Evolutionary conservation across 2,888 invertebrate species (phyloP).

Genomic region (Lymantria monacha): DNA sequence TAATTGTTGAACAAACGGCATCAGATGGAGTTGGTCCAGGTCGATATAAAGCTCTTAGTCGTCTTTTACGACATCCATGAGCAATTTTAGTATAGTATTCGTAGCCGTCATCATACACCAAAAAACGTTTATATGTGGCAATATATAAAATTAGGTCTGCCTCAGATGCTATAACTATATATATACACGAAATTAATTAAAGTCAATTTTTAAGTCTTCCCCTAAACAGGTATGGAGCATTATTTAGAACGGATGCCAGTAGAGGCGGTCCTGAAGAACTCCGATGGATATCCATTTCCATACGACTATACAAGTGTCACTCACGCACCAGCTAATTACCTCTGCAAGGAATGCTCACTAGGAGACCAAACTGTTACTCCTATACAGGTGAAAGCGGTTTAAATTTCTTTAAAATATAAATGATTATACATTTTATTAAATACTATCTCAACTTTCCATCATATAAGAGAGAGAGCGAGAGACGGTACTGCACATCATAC

Average conservation of each 20-base stretch:
- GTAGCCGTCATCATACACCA: too few species aligned
- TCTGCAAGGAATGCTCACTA: slow-evolving; percentile 46
- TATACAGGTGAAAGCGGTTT: slow-evolving; percentile 40
- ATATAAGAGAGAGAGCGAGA: neutral
- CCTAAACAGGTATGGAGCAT: slow-evolving; percentile 52
- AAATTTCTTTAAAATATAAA: neutral
- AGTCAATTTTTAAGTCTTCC: too few species aligned
- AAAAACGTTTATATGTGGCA: too few species aligned
- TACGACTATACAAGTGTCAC: slow-evolving; percentile 63
- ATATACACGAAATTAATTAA: too few species aligned
- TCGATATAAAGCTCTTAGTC: too few species aligned
- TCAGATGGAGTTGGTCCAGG: too few species aligned
- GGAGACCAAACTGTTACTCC: slow-evolving; percentile 52
- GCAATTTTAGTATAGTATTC: too few species aligned
- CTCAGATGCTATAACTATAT: too few species aligned
- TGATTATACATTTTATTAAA: neutral
- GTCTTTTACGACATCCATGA: too few species aligned
- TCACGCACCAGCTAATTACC: slow-evolving; percentile 63
- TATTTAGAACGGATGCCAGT: slow-evolving; percentile 48
- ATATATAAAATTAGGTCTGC: too few species aligned
- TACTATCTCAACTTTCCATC: neutral
- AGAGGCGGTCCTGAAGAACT: slow-evolving; percentile 41
- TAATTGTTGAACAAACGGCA: too few species aligned
- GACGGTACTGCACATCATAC: too few species aligned
- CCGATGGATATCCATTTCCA: slow-evolving; percentile 28